Conservation (phyloP, 2,797 vertebrate genomes). For the Myotis myotis region DNA sequence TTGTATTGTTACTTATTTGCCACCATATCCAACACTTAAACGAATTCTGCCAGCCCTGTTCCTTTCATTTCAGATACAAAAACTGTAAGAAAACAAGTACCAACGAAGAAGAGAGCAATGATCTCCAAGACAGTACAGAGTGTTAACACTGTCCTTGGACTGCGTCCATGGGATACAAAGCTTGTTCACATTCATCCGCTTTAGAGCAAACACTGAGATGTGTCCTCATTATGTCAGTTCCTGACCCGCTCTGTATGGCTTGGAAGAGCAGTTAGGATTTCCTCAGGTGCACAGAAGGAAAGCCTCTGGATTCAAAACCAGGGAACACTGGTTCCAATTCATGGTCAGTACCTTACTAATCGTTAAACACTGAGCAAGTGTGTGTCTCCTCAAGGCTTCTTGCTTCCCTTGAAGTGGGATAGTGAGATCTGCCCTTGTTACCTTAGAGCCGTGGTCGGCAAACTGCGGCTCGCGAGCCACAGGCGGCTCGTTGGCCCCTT, state of each 20-base stretch:
- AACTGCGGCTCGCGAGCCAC: too few species aligned
- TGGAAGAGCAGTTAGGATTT: not conserved
- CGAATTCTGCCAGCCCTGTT: not conserved
- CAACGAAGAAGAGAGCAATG: not conserved
- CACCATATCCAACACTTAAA: not conserved
- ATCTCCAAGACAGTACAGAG: not conserved
- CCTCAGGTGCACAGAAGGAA: not conserved
- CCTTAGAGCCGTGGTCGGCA: not conserved
- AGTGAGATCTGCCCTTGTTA: not conserved
- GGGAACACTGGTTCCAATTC: not conserved
- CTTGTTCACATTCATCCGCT: not conserved
- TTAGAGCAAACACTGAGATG: not conserved
- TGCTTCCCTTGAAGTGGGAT: not conserved
- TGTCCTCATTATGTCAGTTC: not conserved
- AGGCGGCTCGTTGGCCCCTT: too few species aligned
- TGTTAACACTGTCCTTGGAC: not conserved
- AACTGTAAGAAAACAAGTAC: not conserved
- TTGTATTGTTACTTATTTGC: not conserved
- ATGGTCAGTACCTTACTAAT: not conserved
- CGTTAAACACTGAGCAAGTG: not conserved
- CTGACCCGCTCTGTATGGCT: not conserved
- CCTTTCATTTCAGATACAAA: not conserved
- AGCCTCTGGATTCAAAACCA: not conserved
- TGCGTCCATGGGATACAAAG: not conserved
- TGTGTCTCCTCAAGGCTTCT: not conserved